Conservation (phyloP, 2,888 invertebrate genomes). For the Philereme vetulata region DNA sequence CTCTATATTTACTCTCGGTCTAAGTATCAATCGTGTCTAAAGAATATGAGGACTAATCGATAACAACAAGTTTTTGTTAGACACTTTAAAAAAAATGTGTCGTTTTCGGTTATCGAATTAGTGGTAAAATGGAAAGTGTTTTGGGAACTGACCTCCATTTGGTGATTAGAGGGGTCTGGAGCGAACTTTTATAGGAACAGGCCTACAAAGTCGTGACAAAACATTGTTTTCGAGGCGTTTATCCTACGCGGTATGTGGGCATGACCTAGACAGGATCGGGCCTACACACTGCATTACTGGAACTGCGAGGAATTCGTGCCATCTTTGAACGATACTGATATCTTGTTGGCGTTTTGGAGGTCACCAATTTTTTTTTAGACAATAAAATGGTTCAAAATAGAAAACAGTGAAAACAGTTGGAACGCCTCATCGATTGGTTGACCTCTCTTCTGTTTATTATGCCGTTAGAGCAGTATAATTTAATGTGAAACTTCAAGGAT, state of each 20-base stretch:
- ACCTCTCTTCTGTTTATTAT: slow-evolving; percentile 3
- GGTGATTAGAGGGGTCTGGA: too few relatives aligned
- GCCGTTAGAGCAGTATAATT: slow-evolving; percentile 9
- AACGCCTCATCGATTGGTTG: not conserved
- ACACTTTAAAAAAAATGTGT: too few relatives aligned
- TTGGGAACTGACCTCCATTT: too few relatives aligned
- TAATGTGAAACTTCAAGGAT: slow-evolving; percentile 3
- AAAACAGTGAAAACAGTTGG: too few relatives aligned
- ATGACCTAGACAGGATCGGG: slow-evolving; percentile 47
- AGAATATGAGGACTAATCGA: too few relatives aligned
- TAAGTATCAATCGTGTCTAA: too few relatives aligned
- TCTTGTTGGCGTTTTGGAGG: slow-evolving; percentile 23
- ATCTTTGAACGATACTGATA: slow-evolving; percentile 26
- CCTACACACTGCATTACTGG: slow-evolving; percentile 45
- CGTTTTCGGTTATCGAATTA: too few relatives aligned
- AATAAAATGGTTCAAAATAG: too few relatives aligned
- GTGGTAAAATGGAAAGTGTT: too few relatives aligned
- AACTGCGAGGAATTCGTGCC: slow-evolving; percentile 28
- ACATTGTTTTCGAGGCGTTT: slow-evolving; percentile 27
- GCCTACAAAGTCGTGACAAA: slow-evolving; percentile 24
- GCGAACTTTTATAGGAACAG: too few relatives aligned
- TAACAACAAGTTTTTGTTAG: too few relatives aligned
- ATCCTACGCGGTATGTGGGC: slow-evolving; percentile 51
- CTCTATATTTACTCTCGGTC: too few relatives aligned
- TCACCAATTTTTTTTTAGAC: slow-evolving; percentile 6